phyloP scores from a whole-genome alignment of 2,888 invertebrate genomes.

The Leucozona laternaria region DNA sequence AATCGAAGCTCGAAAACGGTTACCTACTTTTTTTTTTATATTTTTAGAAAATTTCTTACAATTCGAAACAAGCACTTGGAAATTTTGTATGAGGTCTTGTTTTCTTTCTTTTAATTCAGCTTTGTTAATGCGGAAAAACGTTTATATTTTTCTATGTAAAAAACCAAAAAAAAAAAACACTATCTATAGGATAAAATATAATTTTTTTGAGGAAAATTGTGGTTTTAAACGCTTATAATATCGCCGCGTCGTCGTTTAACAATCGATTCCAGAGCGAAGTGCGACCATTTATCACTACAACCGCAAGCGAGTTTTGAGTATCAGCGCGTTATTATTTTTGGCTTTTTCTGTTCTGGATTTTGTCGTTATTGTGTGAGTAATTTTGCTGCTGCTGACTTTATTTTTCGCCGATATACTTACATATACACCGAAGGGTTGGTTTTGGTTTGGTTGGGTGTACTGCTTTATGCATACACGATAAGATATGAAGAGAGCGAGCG shows the following conservation, averaged over 20 bases:
- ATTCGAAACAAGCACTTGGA: neutral
- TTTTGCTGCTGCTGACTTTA: neutral
- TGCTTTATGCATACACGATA: constrained; percentile 64
- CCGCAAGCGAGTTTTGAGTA: constrained; percentile 74
- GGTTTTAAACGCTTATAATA: constrained; percentile 59
- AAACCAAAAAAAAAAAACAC: neutral
- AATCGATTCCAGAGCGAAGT: constrained; percentile 74
- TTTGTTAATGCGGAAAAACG: neutral
- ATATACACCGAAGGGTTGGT: constrained; percentile 56
- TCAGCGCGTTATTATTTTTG: constrained; percentile 50
- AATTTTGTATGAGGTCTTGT: neutral
- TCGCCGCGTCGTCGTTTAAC: constrained; percentile 73
- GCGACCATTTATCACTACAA: constrained; percentile 75
- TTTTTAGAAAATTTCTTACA: constrained; percentile 5
- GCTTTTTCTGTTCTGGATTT: constrained; percentile 69
- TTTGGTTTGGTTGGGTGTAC: constrained; percentile 19
- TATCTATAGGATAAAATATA: constrained; percentile 10
- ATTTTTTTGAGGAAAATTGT: constrained; percentile 38
- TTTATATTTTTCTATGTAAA: neutral
- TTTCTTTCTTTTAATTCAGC: neutral
- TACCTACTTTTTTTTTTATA: neutral
- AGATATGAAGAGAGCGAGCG: constrained; percentile 69
- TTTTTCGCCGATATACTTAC: constrained; percentile 51
- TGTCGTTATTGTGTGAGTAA: constrained; percentile 29
- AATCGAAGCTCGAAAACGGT: constrained; percentile 27